Base-by-base conservation (phyloP, 2,113 vertebrate species). In the Xenopus tropicalis region DNA sequence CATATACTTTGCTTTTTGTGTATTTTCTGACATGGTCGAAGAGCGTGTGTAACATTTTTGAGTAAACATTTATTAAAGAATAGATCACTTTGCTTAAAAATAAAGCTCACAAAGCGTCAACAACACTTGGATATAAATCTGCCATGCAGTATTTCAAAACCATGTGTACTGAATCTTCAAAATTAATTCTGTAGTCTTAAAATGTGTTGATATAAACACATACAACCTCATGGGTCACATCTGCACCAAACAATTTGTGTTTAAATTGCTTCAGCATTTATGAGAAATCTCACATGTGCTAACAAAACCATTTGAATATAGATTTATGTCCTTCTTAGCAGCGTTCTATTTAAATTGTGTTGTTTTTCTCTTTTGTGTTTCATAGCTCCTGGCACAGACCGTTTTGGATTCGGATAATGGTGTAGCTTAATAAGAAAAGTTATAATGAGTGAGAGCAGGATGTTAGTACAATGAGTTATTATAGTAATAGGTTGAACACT, bases 391-490 rank as follows among this genome's bases (percentile, higher is more conserved):
- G 66, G 73, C 73, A 75, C 73, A 75, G 73, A 69, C 46, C 62
- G 46, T 75, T 75, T 69, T 56, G 58, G 58, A 75, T 69, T 69
- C 46, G 51, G 73, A 75, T 69, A 75, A 75, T 75, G 66, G 66
- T 75, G 46, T 43, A 69, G 66, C 66, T 63, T 75, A 75, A 75
- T 75, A 75, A 75, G 73, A 69, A 75, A 75, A 75, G 66, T 69
- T 75, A 61, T 69, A 75, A 75, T 75, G 73, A 69, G 73, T 37
- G 66, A 75, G 48, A 69, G 73, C 66, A 75, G 73, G 73, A 69
- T 75, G 73, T 69, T 75, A 75, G 46, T 20, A 75, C 66, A 75
- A 75, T 75, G 73, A 75, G 66, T 75, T 75, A 75, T 75, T 75
- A 69, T 69, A 75, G 73, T 69, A 75, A 75, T 75, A 75, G 66